Evolutionary conservation across 2,113 vertebrate species (phyloP).

Genomic region (Acrocephalus kingi): DNA sequence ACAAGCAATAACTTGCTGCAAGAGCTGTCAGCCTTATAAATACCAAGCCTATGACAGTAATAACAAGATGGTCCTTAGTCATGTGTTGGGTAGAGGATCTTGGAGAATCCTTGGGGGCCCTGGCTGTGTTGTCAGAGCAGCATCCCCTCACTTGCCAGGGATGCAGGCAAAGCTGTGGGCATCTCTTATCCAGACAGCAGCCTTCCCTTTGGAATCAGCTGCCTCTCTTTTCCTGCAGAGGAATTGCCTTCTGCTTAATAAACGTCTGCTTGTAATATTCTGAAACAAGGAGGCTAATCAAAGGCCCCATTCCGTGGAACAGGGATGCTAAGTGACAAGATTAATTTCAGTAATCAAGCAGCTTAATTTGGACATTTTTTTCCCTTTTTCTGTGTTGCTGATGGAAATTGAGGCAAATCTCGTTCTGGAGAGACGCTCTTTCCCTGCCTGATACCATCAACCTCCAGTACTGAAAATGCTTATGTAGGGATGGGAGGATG

Average conservation of each 20-base stretch:
- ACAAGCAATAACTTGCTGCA: neutral
- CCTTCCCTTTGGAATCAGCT: slow-evolving; percentile 28
- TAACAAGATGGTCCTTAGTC: neutral
- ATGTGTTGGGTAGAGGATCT: neutral
- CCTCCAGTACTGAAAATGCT: neutral
- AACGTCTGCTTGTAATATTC: slow-evolving; percentile 76
- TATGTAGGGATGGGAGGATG: neutral
- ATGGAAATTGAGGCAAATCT: slow-evolving; percentile 76
- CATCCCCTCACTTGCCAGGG: neutral
- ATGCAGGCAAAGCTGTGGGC: neutral
- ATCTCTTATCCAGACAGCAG: neutral
- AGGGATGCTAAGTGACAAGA: slow-evolving; percentile 77
- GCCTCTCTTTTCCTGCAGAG: slow-evolving; percentile 17
- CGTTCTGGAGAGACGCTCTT: slow-evolving; percentile 58
- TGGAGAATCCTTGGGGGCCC: neutral
- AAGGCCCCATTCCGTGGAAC: slow-evolving; percentile 73
- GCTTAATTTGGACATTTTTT: slow-evolving; percentile 77
- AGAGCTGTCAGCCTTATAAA: slow-evolving; percentile 24
- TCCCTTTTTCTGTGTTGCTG: slow-evolving; percentile 60
- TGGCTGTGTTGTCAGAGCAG: neutral
- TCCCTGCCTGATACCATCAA: slow-evolving; percentile 17
- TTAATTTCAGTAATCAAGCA: slow-evolving; percentile 83
- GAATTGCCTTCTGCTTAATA: slow-evolving; percentile 73
- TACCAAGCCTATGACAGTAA: neutral
- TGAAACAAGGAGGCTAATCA: slow-evolving; percentile 81